Conservation (phyloP, 1,140 invertebrate species). For the Nasonia longicornis region DNA sequence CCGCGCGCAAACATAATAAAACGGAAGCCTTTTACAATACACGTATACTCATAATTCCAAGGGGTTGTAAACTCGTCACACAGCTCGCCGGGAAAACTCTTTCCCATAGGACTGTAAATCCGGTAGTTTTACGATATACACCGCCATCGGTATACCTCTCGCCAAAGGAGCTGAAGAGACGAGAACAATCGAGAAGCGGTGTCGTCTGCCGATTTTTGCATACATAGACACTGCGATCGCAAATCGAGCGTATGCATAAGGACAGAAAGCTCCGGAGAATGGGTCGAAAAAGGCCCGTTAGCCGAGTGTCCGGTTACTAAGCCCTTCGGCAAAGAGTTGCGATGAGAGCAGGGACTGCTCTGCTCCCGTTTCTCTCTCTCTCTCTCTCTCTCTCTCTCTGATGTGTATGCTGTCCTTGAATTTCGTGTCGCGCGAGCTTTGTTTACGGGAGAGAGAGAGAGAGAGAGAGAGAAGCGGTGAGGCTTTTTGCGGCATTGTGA, state of each 20-base stretch:
- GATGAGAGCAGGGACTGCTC: not conserved
- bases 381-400: not conserved
- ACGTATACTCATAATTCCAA: not conserved
- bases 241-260: conserved; percentile 22
- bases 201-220: conserved; percentile 18
- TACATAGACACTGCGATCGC: not conserved
- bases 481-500: not conserved
- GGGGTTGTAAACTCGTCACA: conserved; percentile 14
- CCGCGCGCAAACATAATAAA: conserved; percentile 24
- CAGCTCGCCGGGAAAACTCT: not conserved
- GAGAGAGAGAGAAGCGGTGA: not conserved
- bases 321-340: conserved; percentile 62
- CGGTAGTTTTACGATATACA: conserved; percentile 28
- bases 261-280: not conserved
- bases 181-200: not conserved
- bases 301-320: conserved; percentile 62
- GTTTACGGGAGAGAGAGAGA: conserved; percentile 8
- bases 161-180: not conserved
- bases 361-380: not conserved
- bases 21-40: conserved; percentile 1
- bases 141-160: too few relatives aligned
- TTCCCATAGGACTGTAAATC: conserved; percentile 25
- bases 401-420: not conserved
- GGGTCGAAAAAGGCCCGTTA: conserved; percentile 38
- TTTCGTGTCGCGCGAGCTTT: conserved; percentile 4